Base-by-base conservation (phyloP, 1,140 invertebrate species). In the Tetragonula clypearis region DNA sequence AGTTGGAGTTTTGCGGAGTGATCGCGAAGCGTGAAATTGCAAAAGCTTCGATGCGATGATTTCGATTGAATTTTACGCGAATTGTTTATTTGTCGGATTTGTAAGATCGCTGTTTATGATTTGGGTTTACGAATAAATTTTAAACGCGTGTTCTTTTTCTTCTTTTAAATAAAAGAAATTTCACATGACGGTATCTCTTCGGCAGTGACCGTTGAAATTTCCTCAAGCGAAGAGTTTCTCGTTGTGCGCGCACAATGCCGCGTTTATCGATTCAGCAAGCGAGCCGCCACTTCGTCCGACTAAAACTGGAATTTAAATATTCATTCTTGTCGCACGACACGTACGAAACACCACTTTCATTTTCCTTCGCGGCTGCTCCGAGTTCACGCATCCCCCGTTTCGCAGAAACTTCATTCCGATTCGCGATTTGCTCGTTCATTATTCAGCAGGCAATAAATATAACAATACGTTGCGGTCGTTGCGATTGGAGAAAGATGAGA, bases 301-400 rank as follows among this genome's bases (percentile, higher is more conserved):
- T 80, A 56, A 72, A 80, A 80, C 68, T 80, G 49, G 49, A 80
- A 80, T 80, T 80, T 60, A 80, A 80, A 80, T 80, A 80, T 80
- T 80, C 68, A 80, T 21, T 71, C 55, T 58, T 49, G 12, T 26
- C 30, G 30, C 30, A 23, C 35, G 66, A 71, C 79, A 71, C 55
- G 55, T 71, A 58, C 35, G 30, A 30, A 58, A 35, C 66, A 58
- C 66, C 30, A 69, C 66, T 71, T 80, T 71, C 68, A 80, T 80
- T 80, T 79, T 80, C 55, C 30, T 69, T 58, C 55, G n/a, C 66
- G 53, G 26, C 55, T 21, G 17, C 65, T 58, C 53, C 53, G 15
- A 41, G 68, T 30, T 14, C 49, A 30, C 62, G 17, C 49, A 6
- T 30, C 12, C 35, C 15, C 1, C 19, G 2, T 30, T 53, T 19